phyloP scores from a whole-genome alignment of 2,797 vertebrate genomes.

The Propithecus perrieri region DNA sequence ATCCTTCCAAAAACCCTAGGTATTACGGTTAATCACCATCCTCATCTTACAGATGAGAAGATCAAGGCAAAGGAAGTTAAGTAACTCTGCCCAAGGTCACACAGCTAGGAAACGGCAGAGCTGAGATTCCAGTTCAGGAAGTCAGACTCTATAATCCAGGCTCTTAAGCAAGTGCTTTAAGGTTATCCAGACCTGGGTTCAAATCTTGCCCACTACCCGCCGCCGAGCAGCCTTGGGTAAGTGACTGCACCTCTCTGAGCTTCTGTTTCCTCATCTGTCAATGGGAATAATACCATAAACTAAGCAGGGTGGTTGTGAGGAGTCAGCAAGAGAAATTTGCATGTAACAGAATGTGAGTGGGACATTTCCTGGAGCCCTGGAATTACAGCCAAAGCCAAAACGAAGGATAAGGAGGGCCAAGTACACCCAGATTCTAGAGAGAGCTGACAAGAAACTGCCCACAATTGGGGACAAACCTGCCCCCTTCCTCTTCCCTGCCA shows the following conservation, averaged over 20 bases:
- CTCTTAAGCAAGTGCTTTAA: background rate
- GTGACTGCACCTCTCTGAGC: background rate
- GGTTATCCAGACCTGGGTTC: background rate
- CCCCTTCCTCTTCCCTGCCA: too few relatives aligned
- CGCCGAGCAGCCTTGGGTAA: background rate
- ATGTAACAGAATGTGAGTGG: accelerated
- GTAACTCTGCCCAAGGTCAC: background rate
- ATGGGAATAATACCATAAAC: background rate
- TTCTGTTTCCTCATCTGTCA: background rate
- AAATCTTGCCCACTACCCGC: background rate
- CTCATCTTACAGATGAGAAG: background rate
- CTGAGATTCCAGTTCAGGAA: background rate
- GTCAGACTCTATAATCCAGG: background rate
- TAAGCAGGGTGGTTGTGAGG: background rate
- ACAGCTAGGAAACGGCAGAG: background rate
- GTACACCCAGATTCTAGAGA: background rate
- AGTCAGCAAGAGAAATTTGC: background rate
- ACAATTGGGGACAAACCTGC: too few relatives aligned
- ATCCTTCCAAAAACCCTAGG: background rate
- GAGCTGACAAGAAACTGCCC: too few relatives aligned
- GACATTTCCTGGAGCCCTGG: background rate
- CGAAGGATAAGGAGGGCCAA: background rate
- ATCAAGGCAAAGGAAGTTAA: background rate
- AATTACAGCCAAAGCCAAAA: background rate
- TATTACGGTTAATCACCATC: too few relatives aligned